phyloP scores from a whole-genome alignment of 1,140 invertebrate genomes.

The Bombus soroeensis region DNA sequence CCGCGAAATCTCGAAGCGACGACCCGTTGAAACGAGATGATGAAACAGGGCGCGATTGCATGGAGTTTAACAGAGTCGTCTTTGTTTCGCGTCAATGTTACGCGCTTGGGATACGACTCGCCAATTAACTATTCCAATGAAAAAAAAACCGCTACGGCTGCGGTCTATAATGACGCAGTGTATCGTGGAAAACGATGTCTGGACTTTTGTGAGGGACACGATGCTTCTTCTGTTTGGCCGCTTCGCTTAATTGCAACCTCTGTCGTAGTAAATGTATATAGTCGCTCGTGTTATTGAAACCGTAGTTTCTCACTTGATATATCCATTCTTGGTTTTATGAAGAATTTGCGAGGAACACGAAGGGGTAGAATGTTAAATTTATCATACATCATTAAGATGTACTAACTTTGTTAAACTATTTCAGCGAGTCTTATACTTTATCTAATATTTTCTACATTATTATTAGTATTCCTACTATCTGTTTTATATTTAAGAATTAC shows the following conservation, averaged over 20 bases:
- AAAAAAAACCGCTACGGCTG: background rate
- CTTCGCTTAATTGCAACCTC: background rate
- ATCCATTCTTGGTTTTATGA: too few species aligned
- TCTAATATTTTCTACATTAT: too few species aligned
- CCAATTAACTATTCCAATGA: conserved; percentile 20
- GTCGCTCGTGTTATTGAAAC: background rate
- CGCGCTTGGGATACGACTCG: background rate
- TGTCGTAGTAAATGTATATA: background rate
- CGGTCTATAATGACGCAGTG: background rate
- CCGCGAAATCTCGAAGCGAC: too few species aligned
- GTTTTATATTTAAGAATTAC: too few species aligned
- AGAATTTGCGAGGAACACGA: too few species aligned
- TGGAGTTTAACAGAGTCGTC: conserved; percentile 1
- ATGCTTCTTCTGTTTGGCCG: background rate
- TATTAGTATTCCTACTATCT: too few species aligned
- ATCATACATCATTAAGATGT: too few species aligned
- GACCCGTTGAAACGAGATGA: background rate
- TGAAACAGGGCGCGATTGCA: background rate
- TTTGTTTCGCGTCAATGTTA: background rate
- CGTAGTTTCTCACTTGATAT: background rate
- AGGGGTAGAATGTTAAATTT: too few species aligned
- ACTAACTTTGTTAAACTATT: too few species aligned
- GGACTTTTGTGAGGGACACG: background rate
- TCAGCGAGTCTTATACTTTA: too few species aligned
- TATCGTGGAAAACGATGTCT: background rate